phyloP scores from a whole-genome alignment of 1,140 invertebrate genomes.

The Acyrthosiphon pisum region DNA sequence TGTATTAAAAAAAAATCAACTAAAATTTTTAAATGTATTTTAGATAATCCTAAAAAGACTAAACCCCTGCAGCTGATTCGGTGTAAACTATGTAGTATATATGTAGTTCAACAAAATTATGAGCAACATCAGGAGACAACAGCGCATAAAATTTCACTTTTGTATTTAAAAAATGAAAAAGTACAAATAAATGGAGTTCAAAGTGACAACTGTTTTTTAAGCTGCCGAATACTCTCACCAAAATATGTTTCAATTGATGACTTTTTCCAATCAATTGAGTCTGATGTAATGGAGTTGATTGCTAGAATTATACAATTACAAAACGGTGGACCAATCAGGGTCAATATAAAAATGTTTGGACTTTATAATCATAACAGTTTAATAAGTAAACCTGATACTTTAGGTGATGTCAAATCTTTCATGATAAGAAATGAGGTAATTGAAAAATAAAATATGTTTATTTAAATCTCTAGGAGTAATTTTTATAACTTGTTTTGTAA shows the following conservation, averaged over 20 bases:
- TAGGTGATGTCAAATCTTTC: neutral
- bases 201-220: neutral
- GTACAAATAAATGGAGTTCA: neutral
- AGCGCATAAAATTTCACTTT: neutral
- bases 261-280: conserved; percentile 12
- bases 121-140: neutral
- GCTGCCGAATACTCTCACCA: neutral
- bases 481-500: neutral
- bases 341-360: neutral
- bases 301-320: neutral
- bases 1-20: too few species aligned
- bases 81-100: neutral
- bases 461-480: neutral
- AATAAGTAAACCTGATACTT: neutral
- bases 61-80: neutral
- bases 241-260: neutral
- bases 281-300: neutral
- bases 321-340: neutral
- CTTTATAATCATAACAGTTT: neutral
- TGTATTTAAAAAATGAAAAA: neutral
- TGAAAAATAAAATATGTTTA: neutral
- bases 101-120: neutral
- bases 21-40: neutral
- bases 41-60: neutral
- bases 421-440: neutral